phyloP scores from a whole-genome alignment of 2,797 vertebrate genomes.

The Leptodactylus fallax region DNA sequence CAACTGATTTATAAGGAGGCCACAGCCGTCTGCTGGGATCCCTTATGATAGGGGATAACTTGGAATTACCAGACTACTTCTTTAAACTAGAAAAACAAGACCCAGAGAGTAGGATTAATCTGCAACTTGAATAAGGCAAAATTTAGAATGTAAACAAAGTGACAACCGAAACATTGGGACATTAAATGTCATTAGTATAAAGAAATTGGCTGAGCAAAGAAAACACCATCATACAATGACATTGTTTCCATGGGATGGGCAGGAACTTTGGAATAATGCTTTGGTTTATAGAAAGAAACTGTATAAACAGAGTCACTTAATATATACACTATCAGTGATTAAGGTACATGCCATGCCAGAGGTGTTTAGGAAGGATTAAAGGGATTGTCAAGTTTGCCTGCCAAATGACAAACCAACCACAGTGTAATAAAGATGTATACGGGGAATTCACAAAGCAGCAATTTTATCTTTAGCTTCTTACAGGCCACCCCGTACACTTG shows the following conservation, averaged over 20 bases:
- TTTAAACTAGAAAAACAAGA: neutral
- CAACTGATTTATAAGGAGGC: no score
- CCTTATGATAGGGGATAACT: no score
- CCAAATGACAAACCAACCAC: neutral
- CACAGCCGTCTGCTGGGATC: no score
- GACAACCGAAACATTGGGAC: no score
- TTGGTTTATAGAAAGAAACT: neutral
- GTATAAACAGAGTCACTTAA: constrained; percentile 21
- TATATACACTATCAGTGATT: neutral
- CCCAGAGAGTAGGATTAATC: no score
- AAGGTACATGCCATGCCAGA: neutral
- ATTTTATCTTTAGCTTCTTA: no score
- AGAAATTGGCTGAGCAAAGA: neutral
- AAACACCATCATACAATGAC: neutral
- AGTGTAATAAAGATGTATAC: neutral
- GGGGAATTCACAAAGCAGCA: neutral
- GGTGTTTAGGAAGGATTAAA: neutral
- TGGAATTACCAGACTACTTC: no score
- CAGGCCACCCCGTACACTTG: no score
- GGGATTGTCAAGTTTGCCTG: neutral
- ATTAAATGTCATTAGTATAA: neutral
- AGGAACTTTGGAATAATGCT: neutral
- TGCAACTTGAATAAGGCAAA: neutral
- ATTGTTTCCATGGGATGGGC: constrained; percentile 17
- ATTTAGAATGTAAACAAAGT: neutral